Evolutionary conservation across 2,888 invertebrate genomes (phyloP).

Genomic region (Meteorus cinctellus): DNA sequence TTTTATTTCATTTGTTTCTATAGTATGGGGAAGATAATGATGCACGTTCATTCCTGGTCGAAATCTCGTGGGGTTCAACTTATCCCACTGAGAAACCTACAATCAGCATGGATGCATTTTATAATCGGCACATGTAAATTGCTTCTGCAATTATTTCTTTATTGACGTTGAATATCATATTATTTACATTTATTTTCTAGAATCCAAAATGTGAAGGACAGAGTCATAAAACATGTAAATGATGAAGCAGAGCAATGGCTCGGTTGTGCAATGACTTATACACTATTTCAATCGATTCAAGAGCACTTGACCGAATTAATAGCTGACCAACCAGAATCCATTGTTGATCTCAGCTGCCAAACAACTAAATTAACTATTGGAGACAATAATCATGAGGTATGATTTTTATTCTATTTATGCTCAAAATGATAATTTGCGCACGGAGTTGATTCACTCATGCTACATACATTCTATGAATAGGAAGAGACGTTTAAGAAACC

Average conservation of each 20-base stretch:
- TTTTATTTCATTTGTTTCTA: slow-evolving; percentile 59
- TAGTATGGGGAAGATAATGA: slow-evolving; percentile 89
- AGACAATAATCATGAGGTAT: slow-evolving; percentile 72
- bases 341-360: slow-evolving; percentile 72
- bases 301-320: slow-evolving; percentile 85
- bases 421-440: too few relatives aligned
- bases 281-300: slow-evolving; percentile 92
- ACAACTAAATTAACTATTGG: slow-evolving; percentile 77
- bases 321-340: slow-evolving; percentile 80
- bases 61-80: slow-evolving; percentile 88
- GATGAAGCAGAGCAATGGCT: slow-evolving; percentile 87
- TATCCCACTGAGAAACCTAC: slow-evolving; percentile 90
- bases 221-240: slow-evolving; percentile 78
- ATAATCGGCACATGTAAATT: slow-evolving; percentile 91
- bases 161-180: slow-evolving; percentile 18
- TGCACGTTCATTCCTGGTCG: slow-evolving; percentile 87
- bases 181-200: slow-evolving; percentile 71
- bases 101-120: slow-evolving; percentile 92
- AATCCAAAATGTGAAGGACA: slow-evolving; percentile 81
- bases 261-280: slow-evolving; percentile 96
- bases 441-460: not conserved
- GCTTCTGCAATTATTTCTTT: slow-evolving; percentile 24
- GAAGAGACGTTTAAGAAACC: slow-evolving; percentile 76
- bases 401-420: slow-evolving; percentile 26
- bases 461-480: slow-evolving; percentile 31